These are phyloP conservation scores for Motacilla tschutschensis DNA, from an alignment of 2,113 vertebrate species.

Conservation along the genomic window DNA sequence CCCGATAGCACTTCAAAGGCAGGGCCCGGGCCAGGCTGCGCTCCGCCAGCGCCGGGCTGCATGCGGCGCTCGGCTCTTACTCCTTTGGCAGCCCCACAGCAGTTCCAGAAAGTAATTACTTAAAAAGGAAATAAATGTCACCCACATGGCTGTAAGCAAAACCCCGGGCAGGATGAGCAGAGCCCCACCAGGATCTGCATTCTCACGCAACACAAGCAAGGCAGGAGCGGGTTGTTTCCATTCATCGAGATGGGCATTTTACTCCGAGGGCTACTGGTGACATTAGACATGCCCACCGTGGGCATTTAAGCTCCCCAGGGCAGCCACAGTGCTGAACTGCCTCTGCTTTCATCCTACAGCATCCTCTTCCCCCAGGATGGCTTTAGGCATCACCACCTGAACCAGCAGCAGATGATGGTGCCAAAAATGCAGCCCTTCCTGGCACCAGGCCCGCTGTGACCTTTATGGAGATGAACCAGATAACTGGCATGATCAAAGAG, in stretches of 20 bases:
- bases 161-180: background rate
- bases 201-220: background rate
- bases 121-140: slow-evolving; percentile 65
- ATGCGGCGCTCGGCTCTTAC: background rate
- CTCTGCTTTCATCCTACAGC: background rate
- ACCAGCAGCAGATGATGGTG: background rate
- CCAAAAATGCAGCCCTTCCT: background rate
- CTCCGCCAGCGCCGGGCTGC: background rate
- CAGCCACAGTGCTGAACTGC: background rate
- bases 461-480: background rate
- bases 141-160: slow-evolving; percentile 15
- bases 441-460: background rate
- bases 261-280: background rate
- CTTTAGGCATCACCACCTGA: background rate
- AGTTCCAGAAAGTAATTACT: slow-evolving; percentile 36
- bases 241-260: background rate
- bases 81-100: slow-evolving; percentile 25
- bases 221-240: background rate
- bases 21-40: background rate
- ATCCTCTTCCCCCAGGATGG: background rate
- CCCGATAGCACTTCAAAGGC: slow-evolving; percentile 11
- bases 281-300: background rate
- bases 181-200: background rate
- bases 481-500: background rate
- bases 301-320: background rate